Evolutionary conservation across 2,888 invertebrate species (phyloP).

Genomic region (Petrolisthes cinctipes): DNA sequence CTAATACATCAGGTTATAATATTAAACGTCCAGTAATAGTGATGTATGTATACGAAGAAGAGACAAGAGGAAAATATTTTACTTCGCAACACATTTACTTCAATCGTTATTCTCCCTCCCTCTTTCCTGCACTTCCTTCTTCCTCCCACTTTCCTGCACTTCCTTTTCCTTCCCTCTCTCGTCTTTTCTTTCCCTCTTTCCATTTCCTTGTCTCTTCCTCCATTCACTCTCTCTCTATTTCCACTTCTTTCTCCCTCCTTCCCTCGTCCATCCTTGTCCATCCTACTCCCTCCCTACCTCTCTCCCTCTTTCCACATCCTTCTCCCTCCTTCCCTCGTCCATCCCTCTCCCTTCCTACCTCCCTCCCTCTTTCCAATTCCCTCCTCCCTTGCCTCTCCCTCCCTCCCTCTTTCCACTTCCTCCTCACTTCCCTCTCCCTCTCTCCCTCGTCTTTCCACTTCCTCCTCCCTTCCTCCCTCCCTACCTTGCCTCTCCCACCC

Average conservation of each 20-base stretch:
- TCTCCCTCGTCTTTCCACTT: too few species aligned
- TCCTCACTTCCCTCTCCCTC: background rate
- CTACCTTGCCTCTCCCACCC: background rate
- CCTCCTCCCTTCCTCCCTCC: background rate
- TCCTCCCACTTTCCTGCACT: background rate
- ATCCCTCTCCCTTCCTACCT: background rate
- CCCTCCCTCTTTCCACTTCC: background rate
- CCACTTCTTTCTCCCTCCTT: background rate
- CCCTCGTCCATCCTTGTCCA: background rate
- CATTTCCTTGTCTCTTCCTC: background rate
- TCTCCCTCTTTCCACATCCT: background rate
- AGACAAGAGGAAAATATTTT: background rate
- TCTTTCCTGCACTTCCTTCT: background rate
- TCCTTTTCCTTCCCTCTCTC: background rate
- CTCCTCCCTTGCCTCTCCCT: background rate
- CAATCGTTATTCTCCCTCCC: background rate
- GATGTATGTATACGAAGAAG: background rate
- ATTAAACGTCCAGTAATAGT: background rate
- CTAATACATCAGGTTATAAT: background rate
- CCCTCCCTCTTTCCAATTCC: background rate
- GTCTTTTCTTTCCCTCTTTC: background rate
- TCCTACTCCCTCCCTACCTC: background rate
- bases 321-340: background rate
- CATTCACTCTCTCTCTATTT: background rate
- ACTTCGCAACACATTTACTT: background rate